These are phyloP conservation scores for Escarpia spicata DNA, from an alignment of 2,888 invertebrate species.

Conservation along the genomic window DNA sequence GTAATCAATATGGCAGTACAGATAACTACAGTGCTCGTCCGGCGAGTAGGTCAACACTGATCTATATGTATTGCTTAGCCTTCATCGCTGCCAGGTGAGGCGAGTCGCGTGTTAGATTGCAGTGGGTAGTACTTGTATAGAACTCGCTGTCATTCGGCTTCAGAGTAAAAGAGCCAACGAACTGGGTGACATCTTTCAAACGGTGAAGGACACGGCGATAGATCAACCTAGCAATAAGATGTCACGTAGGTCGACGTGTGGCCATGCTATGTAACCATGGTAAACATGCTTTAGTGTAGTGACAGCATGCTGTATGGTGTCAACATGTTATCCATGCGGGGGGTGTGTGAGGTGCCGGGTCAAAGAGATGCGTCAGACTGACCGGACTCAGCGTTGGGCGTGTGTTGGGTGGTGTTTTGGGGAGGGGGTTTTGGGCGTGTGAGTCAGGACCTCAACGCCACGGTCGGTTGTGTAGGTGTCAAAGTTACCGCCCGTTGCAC, in stretches of 20 bases:
- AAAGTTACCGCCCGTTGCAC: background rate
- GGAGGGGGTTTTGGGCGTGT: background rate
- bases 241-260: background rate
- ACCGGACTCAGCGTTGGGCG: background rate
- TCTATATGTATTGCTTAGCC: background rate
- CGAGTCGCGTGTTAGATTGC: background rate
- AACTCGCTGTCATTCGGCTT: background rate
- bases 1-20: background rate
- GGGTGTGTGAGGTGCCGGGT: background rate
- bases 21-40: background rate
- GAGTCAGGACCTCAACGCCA: background rate
- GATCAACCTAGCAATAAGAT: background rate
- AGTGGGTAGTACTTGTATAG: background rate
- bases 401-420: background rate
- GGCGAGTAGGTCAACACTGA: background rate
- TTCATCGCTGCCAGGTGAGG: background rate
- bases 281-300: background rate
- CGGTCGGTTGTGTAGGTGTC: background rate
- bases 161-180: too few species aligned
- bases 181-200: background rate
- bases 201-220: background rate
- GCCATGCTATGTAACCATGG: background rate
- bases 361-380: background rate
- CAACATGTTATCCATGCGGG: background rate
- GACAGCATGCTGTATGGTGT: background rate